A percentile compares a stretch with the other conserved stretches of the same genome.
phyloP scores from a whole-genome alignment of 2,888 invertebrate species.

The Ecdyonurus torrentis region DNA sequence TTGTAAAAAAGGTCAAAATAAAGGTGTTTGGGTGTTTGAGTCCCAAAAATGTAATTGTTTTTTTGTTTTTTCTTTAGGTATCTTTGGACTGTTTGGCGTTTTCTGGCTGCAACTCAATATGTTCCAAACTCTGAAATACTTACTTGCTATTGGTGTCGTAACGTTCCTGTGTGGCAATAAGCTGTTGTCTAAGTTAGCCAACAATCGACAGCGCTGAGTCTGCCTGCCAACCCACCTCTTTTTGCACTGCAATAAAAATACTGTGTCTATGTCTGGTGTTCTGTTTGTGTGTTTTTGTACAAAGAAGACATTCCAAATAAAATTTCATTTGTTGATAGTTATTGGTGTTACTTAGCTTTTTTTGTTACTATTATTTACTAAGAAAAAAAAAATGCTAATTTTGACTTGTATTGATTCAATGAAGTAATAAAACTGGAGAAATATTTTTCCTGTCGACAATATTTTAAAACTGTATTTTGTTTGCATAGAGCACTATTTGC shows the following conservation, averaged over 20 bases:
- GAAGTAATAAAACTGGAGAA: too few species aligned
- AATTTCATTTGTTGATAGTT: neutral
- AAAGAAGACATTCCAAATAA: neutral
- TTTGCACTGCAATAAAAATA: neutral
- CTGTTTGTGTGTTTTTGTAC: neutral
- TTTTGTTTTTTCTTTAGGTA: slow-evolving; percentile 35
- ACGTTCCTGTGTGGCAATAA: slow-evolving; percentile 91
- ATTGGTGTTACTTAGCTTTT: too few species aligned
- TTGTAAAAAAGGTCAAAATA: neutral
- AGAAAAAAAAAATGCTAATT: too few species aligned
- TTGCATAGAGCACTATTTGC: too few species aligned
- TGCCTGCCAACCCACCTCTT: neutral
- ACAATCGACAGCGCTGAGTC: slow-evolving; percentile 1
- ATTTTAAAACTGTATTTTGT: too few species aligned
- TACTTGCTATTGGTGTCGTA: slow-evolving; percentile 65
- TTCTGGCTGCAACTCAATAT: slow-evolving; percentile 92
- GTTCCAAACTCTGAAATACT: slow-evolving; percentile 87
- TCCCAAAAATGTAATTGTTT: too few species aligned
- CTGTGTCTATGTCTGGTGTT: neutral
- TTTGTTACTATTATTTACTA: too few species aligned
- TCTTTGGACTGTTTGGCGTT: slow-evolving; percentile 69
- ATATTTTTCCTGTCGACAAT: too few species aligned
- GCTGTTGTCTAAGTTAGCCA: slow-evolving; percentile 66
- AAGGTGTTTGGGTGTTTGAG: too few species aligned
- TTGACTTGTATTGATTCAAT: too few species aligned